A percentile compares a stretch with the other conserved stretches of the same genome.
phyloP scores from a whole-genome alignment of 2,888 invertebrate species.

The Xanthorhoe spadicearia region DNA sequence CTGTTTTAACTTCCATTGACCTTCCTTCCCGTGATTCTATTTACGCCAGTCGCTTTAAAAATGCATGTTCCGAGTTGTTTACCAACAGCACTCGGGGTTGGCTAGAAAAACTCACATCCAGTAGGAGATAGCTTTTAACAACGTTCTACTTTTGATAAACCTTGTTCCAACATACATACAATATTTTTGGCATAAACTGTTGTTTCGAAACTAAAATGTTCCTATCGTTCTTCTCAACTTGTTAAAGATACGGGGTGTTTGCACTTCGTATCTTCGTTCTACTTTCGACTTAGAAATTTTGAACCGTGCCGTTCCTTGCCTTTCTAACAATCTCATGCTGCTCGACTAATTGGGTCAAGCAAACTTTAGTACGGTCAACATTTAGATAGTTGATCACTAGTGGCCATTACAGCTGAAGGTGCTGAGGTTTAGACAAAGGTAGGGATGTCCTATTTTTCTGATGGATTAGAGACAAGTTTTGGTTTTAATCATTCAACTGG shows the following conservation, averaged over 20 bases:
- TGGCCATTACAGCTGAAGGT: neutral
- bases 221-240: neutral
- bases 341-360: neutral
- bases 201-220: neutral
- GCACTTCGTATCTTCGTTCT: neutral
- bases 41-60: slow-evolving; percentile 20
- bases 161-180: too few relatives aligned
- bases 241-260: neutral
- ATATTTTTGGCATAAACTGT: neutral
- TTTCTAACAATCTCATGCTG: neutral
- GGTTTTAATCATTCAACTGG: neutral
- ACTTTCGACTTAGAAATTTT: neutral
- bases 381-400: neutral
- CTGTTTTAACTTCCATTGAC: slow-evolving; percentile 39
- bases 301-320: neutral
- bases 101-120: slow-evolving; percentile 5
- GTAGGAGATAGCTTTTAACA: too few relatives aligned
- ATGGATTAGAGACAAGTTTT: neutral
- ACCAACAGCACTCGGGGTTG: slow-evolving; percentile 19
- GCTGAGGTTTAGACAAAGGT: neutral
- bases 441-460: neutral
- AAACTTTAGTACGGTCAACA: neutral
- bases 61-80: slow-evolving; percentile 25
- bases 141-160: too few relatives aligned
- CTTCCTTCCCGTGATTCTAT: slow-evolving; percentile 32